Base-by-base conservation (phyloP, 2,797 vertebrate species). In the Microctenopoma lineatum region DNA sequence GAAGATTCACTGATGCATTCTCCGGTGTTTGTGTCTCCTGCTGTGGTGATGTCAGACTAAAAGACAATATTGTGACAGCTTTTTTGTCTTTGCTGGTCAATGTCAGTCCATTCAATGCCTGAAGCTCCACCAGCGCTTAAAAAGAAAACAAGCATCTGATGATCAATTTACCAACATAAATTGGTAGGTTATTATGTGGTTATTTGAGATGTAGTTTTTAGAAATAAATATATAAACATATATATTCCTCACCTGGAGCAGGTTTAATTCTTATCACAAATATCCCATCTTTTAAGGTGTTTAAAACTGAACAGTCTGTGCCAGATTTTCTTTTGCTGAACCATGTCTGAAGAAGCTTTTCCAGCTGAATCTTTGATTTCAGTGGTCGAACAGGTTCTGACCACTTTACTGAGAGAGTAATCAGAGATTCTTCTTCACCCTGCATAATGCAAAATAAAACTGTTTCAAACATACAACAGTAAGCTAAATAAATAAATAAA, bases 291-390 rank as follows among this genome's bases (percentile, higher is more conserved):
- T 16, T 0, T 0, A 0, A 1, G 0, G 2, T 3, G 0, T 0
- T 0, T 10, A 10, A 0, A 13, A 87, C 45, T 0, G 0, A 0
- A 1, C 52, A 71, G 0, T n/a, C 0, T 5, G 0, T 1, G 0
- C 1, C 0, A 0, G 0, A 0, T 0, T 0, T 0, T 0, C 0
- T 1, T 3, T 12, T 73, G 71, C 68, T 86, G 0, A 61, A 36
- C 87, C 88, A 87, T 1, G 1, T 1, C 60, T 91, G 89, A 4
- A 93, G 70, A 45, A 9, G 0, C n/a, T 1, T 79, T 8, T 80
- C 0, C 0, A 91, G 75, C 0, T 5, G 0, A 0, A 0, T 0
- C 7, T 6, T 1, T 1, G 0, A 4, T 52, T 54, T 80, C 0
- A 4, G 2, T 7, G 25, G 61, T 13, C 0, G 0, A 16, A 1